Conservation (phyloP, 2,888 invertebrate species). For the Epistrophe grossulariae region DNA sequence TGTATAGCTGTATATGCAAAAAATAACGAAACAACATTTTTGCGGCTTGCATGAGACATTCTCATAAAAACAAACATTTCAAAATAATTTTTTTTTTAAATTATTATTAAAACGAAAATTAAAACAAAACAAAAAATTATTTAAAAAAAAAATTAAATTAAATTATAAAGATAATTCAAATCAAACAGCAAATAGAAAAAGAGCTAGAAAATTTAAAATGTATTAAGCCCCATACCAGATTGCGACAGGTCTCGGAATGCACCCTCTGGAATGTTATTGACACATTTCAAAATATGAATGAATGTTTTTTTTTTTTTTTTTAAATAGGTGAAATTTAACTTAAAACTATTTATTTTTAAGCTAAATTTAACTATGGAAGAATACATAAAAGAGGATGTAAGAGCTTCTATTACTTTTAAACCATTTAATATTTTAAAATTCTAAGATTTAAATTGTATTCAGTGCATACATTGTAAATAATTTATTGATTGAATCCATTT, state of each 20-base stretch:
- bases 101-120: slow-evolving; percentile 38
- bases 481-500: background rate
- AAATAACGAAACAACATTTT: slow-evolving; percentile 71
- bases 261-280: slow-evolving; percentile 81
- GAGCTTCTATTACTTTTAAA: slow-evolving; percentile 53
- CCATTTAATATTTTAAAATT: background rate
- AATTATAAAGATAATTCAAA: slow-evolving; percentile 58
- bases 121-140: slow-evolving; percentile 49
- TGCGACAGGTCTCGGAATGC: slow-evolving; percentile 84
- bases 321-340: slow-evolving; percentile 44
- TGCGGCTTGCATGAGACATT: slow-evolving; percentile 77
- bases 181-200: slow-evolving; percentile 80
- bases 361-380: background rate
- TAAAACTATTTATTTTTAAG: slow-evolving; percentile 43
- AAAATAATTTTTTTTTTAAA: slow-evolving; percentile 33
- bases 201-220: slow-evolving; percentile 71
- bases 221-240: slow-evolving; percentile 83
- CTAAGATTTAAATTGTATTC: background rate
- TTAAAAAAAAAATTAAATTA: slow-evolving; percentile 31
- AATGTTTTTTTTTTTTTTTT: slow-evolving; percentile 37
- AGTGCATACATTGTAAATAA: too few relatives aligned
- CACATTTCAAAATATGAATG: slow-evolving; percentile 69
- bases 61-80: slow-evolving; percentile 77
- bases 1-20: slow-evolving; percentile 62
- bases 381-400: background rate